These are phyloP conservation scores for Mareca penelope DNA, from an alignment of 2,797 vertebrate genomes.

Conservation along the genomic window DNA sequence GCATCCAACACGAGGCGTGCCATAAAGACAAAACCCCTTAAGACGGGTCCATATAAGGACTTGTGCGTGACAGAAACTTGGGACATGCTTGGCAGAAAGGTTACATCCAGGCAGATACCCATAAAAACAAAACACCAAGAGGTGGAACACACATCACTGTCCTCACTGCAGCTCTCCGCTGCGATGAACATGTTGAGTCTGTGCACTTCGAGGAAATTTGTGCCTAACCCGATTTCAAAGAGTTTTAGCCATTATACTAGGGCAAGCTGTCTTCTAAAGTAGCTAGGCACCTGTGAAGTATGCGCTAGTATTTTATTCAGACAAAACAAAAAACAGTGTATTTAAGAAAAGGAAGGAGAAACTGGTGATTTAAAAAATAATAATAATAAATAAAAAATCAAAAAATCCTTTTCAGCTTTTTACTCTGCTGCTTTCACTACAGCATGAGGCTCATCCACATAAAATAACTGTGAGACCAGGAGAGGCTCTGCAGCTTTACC, in stretches of 20 bases:
- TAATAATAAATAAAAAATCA: background rate
- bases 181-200: background rate
- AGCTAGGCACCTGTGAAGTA: background rate
- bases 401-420: background rate
- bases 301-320: background rate
- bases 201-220: background rate
- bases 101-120: background rate
- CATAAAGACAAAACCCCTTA: background rate
- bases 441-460: background rate
- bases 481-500: background rate
- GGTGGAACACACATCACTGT: background rate
- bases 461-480: background rate
- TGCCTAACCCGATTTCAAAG: background rate
- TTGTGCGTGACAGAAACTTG: background rate
- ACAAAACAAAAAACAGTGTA: background rate
- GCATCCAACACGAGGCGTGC: background rate
- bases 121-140: background rate
- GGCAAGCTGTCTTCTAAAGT: background rate
- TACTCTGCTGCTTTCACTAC: background rate
- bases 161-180: background rate
- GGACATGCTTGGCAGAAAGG: slow-evolving; percentile 19
- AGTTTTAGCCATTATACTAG: background rate
- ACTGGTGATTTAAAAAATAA: fast-evolving
- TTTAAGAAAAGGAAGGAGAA: background rate
- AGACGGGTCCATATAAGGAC: slow-evolving; percentile 23